A percentile compares a stretch with the other conserved stretches of the same genome.
Conservation (phyloP, 2,113 vertebrate genomes). For the Pelvicachromis taeniatus region DNA sequence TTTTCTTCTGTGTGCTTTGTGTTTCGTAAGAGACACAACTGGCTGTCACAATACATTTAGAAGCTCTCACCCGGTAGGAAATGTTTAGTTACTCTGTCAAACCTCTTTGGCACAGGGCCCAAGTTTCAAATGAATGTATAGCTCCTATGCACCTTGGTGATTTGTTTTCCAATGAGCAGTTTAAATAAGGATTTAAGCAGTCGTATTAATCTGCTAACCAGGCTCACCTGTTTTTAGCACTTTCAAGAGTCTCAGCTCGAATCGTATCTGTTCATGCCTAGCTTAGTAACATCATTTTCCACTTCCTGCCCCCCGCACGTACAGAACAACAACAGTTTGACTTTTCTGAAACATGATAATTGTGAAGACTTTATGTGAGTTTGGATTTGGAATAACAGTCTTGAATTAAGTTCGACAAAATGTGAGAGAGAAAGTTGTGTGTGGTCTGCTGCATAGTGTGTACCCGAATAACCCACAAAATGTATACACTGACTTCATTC, state of each 20-base stretch:
- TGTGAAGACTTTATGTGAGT: conserved; percentile 21
- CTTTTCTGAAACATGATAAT: not conserved
- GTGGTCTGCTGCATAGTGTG: conserved; percentile 9
- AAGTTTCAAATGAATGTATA: conserved; percentile 46
- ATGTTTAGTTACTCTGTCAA: conserved; percentile 64
- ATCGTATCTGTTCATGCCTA: conserved; percentile 2
- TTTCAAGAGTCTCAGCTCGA: not conserved
- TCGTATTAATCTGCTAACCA: conserved; percentile 15
- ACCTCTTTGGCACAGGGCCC: conserved; percentile 33
- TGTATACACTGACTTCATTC: conserved; percentile 14
- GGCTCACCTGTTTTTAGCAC: conserved; percentile 21
- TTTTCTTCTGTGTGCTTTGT: conserved; percentile 11
- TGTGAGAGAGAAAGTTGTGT: conserved; percentile 6
- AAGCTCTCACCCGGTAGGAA: conserved; percentile 32
- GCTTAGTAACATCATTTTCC: conserved; percentile 19
- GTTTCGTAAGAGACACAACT: conserved; percentile 33
- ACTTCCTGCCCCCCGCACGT: not conserved
- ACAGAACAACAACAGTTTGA: not conserved
- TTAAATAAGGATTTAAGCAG: conserved; percentile 39
- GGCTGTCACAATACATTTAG: conserved; percentile 64
- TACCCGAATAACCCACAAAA: conserved; percentile 3
- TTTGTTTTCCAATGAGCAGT: conserved; percentile 38
- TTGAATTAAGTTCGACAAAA: not conserved
- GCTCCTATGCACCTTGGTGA: conserved; percentile 43
- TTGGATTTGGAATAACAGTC: not conserved